Base-by-base conservation (phyloP, 2,888 invertebrate species). In the Cynaeus angustus region DNA sequence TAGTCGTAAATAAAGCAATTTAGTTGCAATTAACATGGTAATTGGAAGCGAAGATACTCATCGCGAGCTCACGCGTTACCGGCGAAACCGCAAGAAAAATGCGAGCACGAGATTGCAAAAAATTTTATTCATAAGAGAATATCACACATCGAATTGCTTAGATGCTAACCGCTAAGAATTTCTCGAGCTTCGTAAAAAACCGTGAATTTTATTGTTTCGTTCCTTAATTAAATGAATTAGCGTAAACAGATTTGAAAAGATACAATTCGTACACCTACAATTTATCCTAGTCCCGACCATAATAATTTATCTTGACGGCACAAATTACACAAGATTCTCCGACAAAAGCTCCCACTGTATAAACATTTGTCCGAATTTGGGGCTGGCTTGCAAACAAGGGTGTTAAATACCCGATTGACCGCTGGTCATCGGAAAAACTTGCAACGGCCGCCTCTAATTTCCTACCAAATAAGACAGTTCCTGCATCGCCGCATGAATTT, bases 331-430 rank as follows among this genome's bases (percentile, higher is more conserved):
- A 28, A 58, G 58, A 65, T 43, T 59, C 16, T 28, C 33, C 33
- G 30, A 71, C 73, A 74, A 66, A 61, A 30, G 43, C n/a, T 9
- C 45, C 38, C 53, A 70, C 52, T 28, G 56, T 75, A 79, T 81
- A 83, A 83, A 83, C 83, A 83, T 82, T 81, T 82, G 79, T 76
- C 78, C 71, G 77, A 81, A 82, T 82, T 82, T 80, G 79, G 79
- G 81, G 82, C 82, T 53, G 79, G 80, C 80, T 80, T 81, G 82
- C 83, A 84, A 85, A 85, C 84, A 84, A 85, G 84, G 82, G 82
- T 81, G 84, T 81, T 84, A 85, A 85, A 85, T 80, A 75, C 77
- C 71, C 74, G 75, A 78, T 78, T 83, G 84, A 83, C 84, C 84
- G 78, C 72, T 76, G 84, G 84, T 82, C 84, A 83, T 72, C 71